Conservation (phyloP, 2,113 vertebrate genomes). For the Saguinus midas region DNA sequence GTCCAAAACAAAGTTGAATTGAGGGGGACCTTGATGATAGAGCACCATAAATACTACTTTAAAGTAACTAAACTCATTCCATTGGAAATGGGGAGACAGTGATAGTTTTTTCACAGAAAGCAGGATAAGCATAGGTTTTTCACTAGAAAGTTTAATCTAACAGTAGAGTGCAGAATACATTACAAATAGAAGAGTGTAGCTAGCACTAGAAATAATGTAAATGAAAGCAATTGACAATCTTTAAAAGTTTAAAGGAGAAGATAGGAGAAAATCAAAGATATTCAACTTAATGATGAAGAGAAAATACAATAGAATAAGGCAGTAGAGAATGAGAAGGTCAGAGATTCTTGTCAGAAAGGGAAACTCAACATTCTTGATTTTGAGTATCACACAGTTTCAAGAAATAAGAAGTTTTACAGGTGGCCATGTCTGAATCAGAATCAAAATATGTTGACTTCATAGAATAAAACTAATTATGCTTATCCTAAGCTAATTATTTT, state of each 20-base stretch:
- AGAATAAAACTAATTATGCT: background rate
- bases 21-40: background rate
- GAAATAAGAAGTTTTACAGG: background rate
- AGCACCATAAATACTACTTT: background rate
- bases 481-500: background rate
- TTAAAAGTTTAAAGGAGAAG: background rate
- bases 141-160: background rate
- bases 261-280: background rate
- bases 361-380: background rate
- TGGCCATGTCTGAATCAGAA: background rate
- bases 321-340: background rate
- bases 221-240: background rate
- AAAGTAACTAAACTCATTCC: background rate
- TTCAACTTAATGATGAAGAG: background rate
- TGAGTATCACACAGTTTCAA: background rate
- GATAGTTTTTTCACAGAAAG: background rate
- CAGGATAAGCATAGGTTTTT: background rate
- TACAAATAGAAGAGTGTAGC: background rate
- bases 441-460: background rate
- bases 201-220: background rate
- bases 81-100: background rate
- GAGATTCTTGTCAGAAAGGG: background rate
- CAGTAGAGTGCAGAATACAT: background rate
- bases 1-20: background rate
- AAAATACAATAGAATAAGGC: background rate